These are phyloP conservation scores for Lytechinus variegatus DNA, from an alignment of 35 echinoderm and acorn worm species.

Conservation along the genomic window DNA sequence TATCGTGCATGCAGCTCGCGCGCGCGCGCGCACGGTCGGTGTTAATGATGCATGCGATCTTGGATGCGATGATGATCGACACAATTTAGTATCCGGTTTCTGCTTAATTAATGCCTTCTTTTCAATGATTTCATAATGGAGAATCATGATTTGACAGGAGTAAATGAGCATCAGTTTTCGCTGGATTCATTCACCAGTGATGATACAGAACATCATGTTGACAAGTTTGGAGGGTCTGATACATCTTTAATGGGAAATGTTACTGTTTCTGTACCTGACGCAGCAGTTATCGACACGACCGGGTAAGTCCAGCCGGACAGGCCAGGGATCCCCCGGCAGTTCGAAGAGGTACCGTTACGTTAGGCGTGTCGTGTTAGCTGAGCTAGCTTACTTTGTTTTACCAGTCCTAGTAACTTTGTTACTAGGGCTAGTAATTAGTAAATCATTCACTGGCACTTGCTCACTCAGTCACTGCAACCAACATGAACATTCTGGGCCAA, in stretches of 20 bases:
- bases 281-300: neutral
- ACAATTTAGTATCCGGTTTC: too few species aligned
- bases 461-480: too few species aligned
- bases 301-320: neutral
- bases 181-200: constrained; percentile 28
- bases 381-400: too few species aligned
- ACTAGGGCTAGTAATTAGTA: too few species aligned
- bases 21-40: too few species aligned
- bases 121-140: neutral
- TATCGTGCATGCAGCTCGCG: too few species aligned
- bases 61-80: too few species aligned
- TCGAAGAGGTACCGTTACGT: neutral
- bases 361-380: too few species aligned
- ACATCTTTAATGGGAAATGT: constrained; percentile 31
- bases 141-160: neutral
- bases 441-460: too few species aligned
- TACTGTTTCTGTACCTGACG: neutral
- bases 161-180: neutral
- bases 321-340: neutral
- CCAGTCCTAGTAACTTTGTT: too few species aligned
- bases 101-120: neutral
- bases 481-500: too few species aligned
- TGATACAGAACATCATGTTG: constrained; percentile 23
- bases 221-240: neutral
- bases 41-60: too few species aligned